Percentiles rank a stretch among this genome's conserved stretches.
Conservation (phyloP, 2,888 invertebrate genomes). For the Luffia ferchaultella region DNA sequence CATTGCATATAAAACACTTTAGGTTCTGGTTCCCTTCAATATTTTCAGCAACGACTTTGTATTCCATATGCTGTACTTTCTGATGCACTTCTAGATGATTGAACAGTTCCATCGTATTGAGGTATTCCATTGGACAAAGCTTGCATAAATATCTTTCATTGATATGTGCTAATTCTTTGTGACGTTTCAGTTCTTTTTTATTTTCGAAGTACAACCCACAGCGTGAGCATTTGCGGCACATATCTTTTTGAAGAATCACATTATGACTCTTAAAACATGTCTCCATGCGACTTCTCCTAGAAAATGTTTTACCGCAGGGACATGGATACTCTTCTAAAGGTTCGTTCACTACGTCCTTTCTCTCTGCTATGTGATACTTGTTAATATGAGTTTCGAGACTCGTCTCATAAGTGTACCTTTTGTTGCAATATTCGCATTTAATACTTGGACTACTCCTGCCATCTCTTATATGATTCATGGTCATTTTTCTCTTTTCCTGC, state of each 20-base stretch:
- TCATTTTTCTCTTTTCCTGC: neutral
- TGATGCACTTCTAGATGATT: conserved; percentile 51
- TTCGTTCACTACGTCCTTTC: conserved; percentile 21
- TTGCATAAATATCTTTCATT: conserved; percentile 49
- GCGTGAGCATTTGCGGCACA: conserved; percentile 21
- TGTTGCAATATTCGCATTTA: neutral
- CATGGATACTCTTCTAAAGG: conserved; percentile 33
- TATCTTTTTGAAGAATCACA: conserved; percentile 20
- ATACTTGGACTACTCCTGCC: neutral
- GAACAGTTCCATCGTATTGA: conserved; percentile 46
- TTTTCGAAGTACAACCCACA: conserved; percentile 33
- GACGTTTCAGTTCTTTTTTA: conserved; percentile 36
- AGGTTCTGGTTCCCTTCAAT: conserved; percentile 45
- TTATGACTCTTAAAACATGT: conserved; percentile 47
- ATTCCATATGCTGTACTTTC: conserved; percentile 53
- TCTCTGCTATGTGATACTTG: conserved; percentile 12
- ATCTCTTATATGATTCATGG: neutral
- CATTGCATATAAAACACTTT: conserved; percentile 46
- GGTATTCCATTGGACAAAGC: conserved; percentile 55
- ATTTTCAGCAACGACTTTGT: conserved; percentile 50
- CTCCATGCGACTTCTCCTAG: conserved; percentile 43
- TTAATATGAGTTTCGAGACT: neutral
- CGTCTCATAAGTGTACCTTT: neutral
- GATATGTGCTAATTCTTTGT: conserved; percentile 19
- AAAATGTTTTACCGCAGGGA: conserved; percentile 42